Evolutionary conservation across 2,113 vertebrate genomes (phyloP), one percentile per base, ranked within the genome.

Genomic region (Phaethornis superciliosus): DNA sequence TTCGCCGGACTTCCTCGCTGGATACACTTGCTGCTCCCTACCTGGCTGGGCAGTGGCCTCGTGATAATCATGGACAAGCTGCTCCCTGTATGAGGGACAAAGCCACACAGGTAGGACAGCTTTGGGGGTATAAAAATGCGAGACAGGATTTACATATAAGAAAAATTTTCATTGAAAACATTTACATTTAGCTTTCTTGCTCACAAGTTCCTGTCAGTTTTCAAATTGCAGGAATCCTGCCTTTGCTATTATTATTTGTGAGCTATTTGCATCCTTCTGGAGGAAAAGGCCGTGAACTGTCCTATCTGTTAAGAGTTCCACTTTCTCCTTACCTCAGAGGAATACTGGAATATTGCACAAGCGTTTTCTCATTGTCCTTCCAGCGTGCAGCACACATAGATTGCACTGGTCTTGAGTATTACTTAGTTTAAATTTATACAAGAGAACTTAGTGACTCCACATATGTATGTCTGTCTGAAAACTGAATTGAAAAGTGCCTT

Each of bases 81-180:
- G 96, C 98, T 86, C 98, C 99, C 80, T 99, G 98, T 97, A 99
- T 99, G 99, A 98, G 98, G 97, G 99, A 99, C 98, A 99, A 99
- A 97, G 98, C 99, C 42, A 99, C 99, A 15, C 99, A 99, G 98
- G 99, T 99, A 97, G 94, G 98, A 77, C 14, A 49, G 33, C 16
- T 75, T n/a, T 88, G 79, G 81, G 15, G 15, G 7, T 44, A 44
- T 27, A 49, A 64, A 56, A 76, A 47, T 56, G 18, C 63, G 22
- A 63, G 59, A 19, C 16, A 49, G 49, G 16, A 64, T 84, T 93
- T 87, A 81, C 79, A 58, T 76, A 11, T n/a, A 55, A 46, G 84
- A 51, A 52, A 28, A 5, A 88, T 94, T 84, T 90, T 32, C 10
- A 22, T 60, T 89, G 40, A 68, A 55, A 85, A 44, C 24, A 22